Evolutionary conservation across 2,888 invertebrate genomes (phyloP), one percentile per base, ranked within the genome.

Genomic region (Hipparchia semele): DNA sequence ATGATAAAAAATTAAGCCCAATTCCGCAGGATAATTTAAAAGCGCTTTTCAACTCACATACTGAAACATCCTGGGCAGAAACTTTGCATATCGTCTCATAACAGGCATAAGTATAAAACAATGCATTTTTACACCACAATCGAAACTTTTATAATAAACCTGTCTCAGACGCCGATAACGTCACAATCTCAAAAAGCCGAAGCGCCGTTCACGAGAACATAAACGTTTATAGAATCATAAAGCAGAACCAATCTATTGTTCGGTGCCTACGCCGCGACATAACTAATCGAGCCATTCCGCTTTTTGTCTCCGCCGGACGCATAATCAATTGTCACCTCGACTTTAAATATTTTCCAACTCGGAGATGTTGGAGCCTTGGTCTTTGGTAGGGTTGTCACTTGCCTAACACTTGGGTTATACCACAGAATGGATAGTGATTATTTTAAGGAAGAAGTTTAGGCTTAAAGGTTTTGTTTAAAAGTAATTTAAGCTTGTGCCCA

Each of bases 141-240:
- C 84, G 85, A 84, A 86, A 84, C 85, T 87, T 86, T 84, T 79
- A 84, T 87, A 88, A 90, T 91, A 92, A 92, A 92, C 88, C 88
- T 88, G 89, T 91, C 90, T 75, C 78, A 76, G 76, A 80, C 33
- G 62, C 58, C 83, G 92, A 91, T 92, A 92, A 87, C 86, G 92
- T 92, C 91, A 87, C 87, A 89, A 91, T 89, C 87, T 89, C 80
- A 79, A 87, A 91, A 90, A 91, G 89, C 89, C 89, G 90, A 92
- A 90, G 90, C 85, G 85, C 87, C 91, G 88, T 91, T 92, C 91
- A 91, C 90, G 87, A 87, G 87, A 83, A 87, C 89, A 92, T 94
- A 91, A 93, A 93, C 90, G 90, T 92, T 94, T 93, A 92, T 93
- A 87, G 91, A 92, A 90, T 91, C 92, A 91, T 93, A 94, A 93